Evolutionary conservation across 2,797 vertebrate genomes (phyloP).

Genomic region (Chloroceryle amazona): DNA sequence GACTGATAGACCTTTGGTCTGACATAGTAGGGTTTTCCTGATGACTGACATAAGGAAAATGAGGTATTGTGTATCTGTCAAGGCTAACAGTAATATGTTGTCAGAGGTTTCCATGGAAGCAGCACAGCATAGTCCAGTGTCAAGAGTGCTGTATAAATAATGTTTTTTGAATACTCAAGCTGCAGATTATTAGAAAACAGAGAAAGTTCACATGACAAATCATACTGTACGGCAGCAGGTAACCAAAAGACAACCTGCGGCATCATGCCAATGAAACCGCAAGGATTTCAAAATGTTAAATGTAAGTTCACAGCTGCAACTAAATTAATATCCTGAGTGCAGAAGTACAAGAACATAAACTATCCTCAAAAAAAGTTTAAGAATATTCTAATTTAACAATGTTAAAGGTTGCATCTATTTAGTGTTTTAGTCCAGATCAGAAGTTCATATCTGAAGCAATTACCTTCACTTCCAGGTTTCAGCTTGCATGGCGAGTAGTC

Average conservation of each 20-base stretch:
- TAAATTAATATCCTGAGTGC: background rate
- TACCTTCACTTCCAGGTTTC: background rate
- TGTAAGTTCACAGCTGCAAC: background rate
- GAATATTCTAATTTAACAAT: background rate
- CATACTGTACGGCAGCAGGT: background rate
- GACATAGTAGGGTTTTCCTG: background rate
- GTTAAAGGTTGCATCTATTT: background rate
- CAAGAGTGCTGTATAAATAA: conserved; percentile 13
- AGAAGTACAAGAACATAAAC: background rate
- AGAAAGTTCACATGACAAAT: conserved; percentile 34
- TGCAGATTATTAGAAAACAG: conserved; percentile 51
- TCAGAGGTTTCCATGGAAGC: conserved; percentile 57
- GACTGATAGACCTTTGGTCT: conserved; percentile 1
- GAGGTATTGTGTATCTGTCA: conserved; percentile 2
- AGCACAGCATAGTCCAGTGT: background rate
- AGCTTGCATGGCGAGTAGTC: background rate
- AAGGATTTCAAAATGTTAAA: conserved; percentile 15
- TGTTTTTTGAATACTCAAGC: conserved; percentile 9
- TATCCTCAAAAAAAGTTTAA: background rate
- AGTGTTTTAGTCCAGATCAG: background rate
- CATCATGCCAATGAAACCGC: background rate
- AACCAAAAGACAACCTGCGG: conserved; percentile 8
- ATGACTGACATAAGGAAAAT: conserved; percentile 16
- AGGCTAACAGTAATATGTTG: background rate
- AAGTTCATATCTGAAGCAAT: background rate